Evolutionary conservation across 1,140 invertebrate species (phyloP).

Genomic region (Glomeris maerens): DNA sequence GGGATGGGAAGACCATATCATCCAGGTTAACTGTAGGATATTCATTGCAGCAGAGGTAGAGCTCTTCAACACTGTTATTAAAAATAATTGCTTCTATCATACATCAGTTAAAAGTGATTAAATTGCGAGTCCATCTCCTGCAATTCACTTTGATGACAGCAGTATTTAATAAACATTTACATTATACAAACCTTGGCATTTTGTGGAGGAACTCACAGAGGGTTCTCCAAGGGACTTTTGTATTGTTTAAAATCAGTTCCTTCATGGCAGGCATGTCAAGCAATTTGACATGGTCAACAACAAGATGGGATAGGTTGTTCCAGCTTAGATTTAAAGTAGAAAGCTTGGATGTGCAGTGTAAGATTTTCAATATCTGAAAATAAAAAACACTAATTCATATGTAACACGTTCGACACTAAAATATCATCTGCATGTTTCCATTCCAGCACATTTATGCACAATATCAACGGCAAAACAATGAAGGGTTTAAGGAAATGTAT

Average conservation of each 20-base stretch:
- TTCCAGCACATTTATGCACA: neutral
- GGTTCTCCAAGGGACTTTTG: conserved; percentile 63
- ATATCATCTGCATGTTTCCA: neutral
- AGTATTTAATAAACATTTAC: too few relatives aligned
- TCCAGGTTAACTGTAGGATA: conserved; percentile 55
- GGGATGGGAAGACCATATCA: conserved; percentile 5
- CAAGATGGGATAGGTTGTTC: conserved; percentile 44
- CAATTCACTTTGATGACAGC: too few relatives aligned
- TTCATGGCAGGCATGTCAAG: conserved; percentile 36
- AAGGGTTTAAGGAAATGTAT: neutral
- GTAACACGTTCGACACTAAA: neutral
- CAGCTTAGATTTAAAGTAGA: conserved; percentile 83
- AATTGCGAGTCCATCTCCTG: too few relatives aligned
- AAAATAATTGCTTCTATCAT: conserved; percentile 6
- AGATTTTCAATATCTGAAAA: conserved; percentile 61
- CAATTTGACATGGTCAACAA: conserved; percentile 9
- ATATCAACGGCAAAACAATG: neutral
- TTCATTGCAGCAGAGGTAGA: conserved; percentile 69
- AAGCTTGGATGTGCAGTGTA: conserved; percentile 68
- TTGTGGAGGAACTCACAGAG: conserved; percentile 36
- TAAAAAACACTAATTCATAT: conserved; percentile 17
- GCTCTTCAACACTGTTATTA: conserved; percentile 52
- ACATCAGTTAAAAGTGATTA: conserved; percentile 6
- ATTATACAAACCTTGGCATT: neutral
- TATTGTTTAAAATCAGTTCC: conserved; percentile 71